Conservation (phyloP, 2,113 vertebrate genomes). For the Urocolius indicus region DNA sequence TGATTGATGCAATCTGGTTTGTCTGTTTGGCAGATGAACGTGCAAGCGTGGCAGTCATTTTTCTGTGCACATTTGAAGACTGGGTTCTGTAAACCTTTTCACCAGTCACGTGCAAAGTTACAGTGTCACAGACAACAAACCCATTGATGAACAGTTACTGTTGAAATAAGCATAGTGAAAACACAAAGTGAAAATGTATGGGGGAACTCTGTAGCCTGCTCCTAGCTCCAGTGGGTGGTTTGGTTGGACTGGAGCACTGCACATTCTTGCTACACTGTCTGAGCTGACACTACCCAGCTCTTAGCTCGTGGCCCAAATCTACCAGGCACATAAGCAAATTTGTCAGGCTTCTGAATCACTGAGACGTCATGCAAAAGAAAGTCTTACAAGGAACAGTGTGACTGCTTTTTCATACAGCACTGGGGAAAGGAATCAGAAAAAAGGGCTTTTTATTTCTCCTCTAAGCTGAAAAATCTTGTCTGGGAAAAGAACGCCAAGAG, state of each 20-base stretch:
- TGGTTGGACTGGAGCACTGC: neutral
- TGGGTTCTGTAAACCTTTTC: neutral
- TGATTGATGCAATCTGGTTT: neutral
- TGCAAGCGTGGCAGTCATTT: neutral
- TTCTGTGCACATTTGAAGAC: neutral
- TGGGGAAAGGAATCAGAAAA: neutral
- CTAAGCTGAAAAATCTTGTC: neutral
- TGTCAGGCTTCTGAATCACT: neutral
- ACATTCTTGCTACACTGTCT: neutral
- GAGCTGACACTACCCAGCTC: neutral
- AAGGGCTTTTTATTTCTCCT: neutral
- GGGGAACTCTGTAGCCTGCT: neutral
- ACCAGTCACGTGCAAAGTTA: neutral
- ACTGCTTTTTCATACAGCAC: neutral
- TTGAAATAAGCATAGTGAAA: neutral
- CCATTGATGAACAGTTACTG: neutral
- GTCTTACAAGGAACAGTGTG: neutral
- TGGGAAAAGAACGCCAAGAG: neutral
- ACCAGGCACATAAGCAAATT: neutral
- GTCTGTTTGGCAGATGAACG: neutral
- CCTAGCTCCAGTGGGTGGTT: neutral
- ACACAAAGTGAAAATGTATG: neutral
- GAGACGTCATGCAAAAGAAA: neutral
- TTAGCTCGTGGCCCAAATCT: neutral
- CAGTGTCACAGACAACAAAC: neutral